Base-by-base conservation (phyloP, 2,888 invertebrate genomes). In the Catotricha subobsoleta region DNA sequence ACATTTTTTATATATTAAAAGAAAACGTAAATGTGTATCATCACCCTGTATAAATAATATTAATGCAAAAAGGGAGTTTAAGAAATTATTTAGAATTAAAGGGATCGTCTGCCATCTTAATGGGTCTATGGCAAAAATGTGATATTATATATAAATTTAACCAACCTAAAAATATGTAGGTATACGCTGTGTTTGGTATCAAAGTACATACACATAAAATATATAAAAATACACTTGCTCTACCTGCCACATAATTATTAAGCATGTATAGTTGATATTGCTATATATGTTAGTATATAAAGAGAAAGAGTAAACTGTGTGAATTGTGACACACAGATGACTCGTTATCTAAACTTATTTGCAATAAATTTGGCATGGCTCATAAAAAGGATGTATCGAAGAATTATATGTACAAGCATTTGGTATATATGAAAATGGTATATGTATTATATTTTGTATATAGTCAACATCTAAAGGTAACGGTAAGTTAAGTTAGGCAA, bases 331-430 rank as follows among this genome's bases (percentile, higher is more conserved):
- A 51, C 51, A 50, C 51, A 49, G 49, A 52, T 50, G 51, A 51
- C 49, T 52, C 51, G 51, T 52, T 52, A 52, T 51, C 51, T 51
- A 49, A 52, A 52, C 51, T 52, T 52, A 51, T 52, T 52, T 52
- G 51, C 51, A 52, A 52, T 52, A 52, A 52, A 52, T 52, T 49
- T 46, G 46, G 47, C 49, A 51, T 46, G 50, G 49, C 51, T 51
- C 51, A 51, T 51, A 51, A 51, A 51, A 51, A 51, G 48, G 50
- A 47, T 50, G 49, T 48, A 40, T 40, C 30, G 40, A 34, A 40
- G 29, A 40, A 40, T 40, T 34, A 40, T 35, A 40, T 28, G 31
- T 39, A 23, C 5, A 6, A n/a, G n/a, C n/a, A n/a, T n/a, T n/a
- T n/a, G n/a, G n/a, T n/a, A n/a, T n/a, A n/a, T n/a, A n/a, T n/a